phyloP scores from a whole-genome alignment of 2,888 invertebrate species.

The Stomorhina lunata region DNA sequence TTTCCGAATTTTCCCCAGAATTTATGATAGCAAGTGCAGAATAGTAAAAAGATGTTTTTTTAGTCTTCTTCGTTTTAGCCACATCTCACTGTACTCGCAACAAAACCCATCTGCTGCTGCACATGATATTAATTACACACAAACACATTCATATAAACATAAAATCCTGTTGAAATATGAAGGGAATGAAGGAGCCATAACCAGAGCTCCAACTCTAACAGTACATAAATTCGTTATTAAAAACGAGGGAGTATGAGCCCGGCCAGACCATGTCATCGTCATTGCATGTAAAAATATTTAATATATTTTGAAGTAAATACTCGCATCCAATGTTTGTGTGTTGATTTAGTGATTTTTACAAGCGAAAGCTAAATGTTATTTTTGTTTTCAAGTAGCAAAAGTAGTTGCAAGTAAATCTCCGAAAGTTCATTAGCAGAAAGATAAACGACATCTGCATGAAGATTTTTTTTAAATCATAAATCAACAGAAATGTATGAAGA shows the following conservation, averaged over 20 bases:
- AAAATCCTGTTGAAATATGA: background rate
- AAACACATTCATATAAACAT: background rate
- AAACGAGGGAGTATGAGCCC: background rate
- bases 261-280: background rate
- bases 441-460: constrained; percentile 26
- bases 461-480: constrained; percentile 19
- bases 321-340: background rate
- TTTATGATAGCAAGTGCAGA: background rate
- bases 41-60: background rate
- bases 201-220: background rate
- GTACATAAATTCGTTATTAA: no score
- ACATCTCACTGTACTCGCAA: background rate
- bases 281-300: background rate
- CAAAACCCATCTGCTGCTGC: background rate
- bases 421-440: constrained; percentile 16
- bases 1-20: background rate
- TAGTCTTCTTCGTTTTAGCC: background rate
- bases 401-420: constrained; percentile 9
- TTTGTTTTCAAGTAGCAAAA: background rate
- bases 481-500: background rate
- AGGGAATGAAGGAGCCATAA: background rate
- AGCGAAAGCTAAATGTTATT: background rate
- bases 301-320: background rate
- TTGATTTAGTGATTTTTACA: background rate
- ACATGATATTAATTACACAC: background rate